Percentiles rank a stretch among this genome's conserved stretches.
phyloP scores from a whole-genome alignment of 2,888 invertebrate genomes.

The Folsomia manolachei region DNA sequence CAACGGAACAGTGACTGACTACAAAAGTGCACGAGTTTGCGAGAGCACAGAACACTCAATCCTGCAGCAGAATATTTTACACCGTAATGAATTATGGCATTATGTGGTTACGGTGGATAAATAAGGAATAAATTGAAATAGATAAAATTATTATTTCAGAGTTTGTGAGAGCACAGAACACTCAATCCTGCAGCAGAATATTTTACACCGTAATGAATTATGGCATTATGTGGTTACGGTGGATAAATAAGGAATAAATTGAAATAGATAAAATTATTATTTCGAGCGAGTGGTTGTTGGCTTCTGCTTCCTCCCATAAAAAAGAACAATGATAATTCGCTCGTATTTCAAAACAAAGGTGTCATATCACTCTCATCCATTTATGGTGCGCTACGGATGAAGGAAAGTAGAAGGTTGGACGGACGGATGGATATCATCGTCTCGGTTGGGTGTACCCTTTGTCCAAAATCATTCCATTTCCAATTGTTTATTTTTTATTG shows the following conservation, averaged over 20 bases:
- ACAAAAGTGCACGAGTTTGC: too few species aligned
- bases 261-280: neutral
- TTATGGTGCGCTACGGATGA: too few species aligned
- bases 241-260: neutral
- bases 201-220: neutral
- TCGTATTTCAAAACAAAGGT: slow-evolving; percentile 21
- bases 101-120: neutral
- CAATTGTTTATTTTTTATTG: slow-evolving; percentile 7
- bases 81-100: neutral
- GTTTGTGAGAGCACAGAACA: neutral
- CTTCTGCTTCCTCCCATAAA: slow-evolving; percentile 8
- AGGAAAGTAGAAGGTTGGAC: too few species aligned
- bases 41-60: too few species aligned
- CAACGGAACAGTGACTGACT: neutral
- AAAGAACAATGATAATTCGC: slow-evolving; percentile 18
- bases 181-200: neutral
- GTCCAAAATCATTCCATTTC: neutral
- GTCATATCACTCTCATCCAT: slow-evolving; percentile 20
- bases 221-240: neutral
- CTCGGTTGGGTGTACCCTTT: slow-evolving; percentile 18
- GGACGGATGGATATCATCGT: slow-evolving; percentile 9
- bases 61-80: too few species aligned
- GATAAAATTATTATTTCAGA: neutral
- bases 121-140: neutral
- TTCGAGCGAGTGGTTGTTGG: neutral